Percentiles rank a stretch among this genome's conserved stretches.
phyloP scores from a whole-genome alignment of 2,888 invertebrate genomes.

The Heterodera filipjevi region DNA sequence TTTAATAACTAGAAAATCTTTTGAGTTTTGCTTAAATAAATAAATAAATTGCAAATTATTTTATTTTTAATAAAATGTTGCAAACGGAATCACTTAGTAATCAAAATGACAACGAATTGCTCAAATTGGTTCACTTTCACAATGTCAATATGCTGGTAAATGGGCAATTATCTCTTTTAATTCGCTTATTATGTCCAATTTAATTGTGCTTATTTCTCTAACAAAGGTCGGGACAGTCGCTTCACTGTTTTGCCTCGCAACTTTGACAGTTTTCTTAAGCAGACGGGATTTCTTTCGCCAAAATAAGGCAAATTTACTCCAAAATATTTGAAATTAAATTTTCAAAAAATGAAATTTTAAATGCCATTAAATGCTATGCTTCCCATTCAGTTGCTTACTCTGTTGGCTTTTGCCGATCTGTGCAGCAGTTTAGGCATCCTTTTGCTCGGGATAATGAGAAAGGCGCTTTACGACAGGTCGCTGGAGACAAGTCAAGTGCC shows the following conservation, averaged over 20 bases:
- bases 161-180: too few relatives aligned
- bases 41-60: not conserved
- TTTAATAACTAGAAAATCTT: too few relatives aligned
- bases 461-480: constrained; percentile 26
- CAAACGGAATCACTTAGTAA: not conserved
- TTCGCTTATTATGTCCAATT: too few relatives aligned
- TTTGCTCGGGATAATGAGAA: constrained; percentile 36
- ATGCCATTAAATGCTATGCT: not conserved
- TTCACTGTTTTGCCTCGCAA: constrained; percentile 27
- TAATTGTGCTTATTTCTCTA: not conserved
- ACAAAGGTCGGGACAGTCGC: constrained; percentile 14
- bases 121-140: constrained; percentile 19
- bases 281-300: constrained; percentile 38
- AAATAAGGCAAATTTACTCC: constrained; percentile 33
- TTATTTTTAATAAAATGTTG: not conserved
- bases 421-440: constrained; percentile 37
- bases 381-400: constrained; percentile 36
- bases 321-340: not conserved
- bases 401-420: constrained; percentile 42
- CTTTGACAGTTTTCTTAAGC: constrained; percentile 36
- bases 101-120: constrained; percentile 20
- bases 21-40: too few relatives aligned
- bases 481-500: constrained; percentile 34
- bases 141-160: constrained; percentile 18
- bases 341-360: not conserved